phyloP scores from a whole-genome alignment of 2,888 invertebrate genomes.

The Plusia festucae region DNA sequence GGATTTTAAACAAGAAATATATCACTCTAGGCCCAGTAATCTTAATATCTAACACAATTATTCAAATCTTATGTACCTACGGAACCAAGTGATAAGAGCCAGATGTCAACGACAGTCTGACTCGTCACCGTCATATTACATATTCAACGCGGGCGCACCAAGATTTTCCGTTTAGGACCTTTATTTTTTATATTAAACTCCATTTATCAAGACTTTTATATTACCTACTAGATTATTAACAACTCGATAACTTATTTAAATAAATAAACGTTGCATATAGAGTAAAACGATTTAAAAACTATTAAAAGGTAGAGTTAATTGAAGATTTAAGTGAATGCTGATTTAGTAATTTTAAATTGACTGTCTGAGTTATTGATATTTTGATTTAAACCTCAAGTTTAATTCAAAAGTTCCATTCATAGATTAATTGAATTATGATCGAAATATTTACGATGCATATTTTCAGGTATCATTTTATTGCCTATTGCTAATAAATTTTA shows the following conservation, averaged over 20 bases:
- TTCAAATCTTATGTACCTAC: constrained; percentile 37
- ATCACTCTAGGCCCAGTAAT: not conserved
- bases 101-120: constrained; percentile 66
- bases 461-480: not conserved
- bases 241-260: not conserved
- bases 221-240: constrained; percentile 20
- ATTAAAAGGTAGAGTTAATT: not conserved
- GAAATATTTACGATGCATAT: not conserved
- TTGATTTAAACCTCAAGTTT: not conserved
- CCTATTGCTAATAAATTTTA: not conserved
- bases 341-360: constrained; percentile 1
- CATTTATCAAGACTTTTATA: constrained; percentile 49
- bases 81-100: constrained; percentile 65
- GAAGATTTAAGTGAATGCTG: not conserved
- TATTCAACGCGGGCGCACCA: constrained; percentile 69
- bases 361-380: not conserved
- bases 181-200: constrained; percentile 51
- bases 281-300: not conserved
- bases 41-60: constrained; percentile 5
- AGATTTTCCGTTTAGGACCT: constrained; percentile 69
- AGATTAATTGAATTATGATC: not conserved
- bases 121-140: constrained; percentile 74
- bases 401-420: not conserved
- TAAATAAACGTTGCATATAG: not conserved
- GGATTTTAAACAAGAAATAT: not conserved